Evolutionary conservation across 1,140 invertebrate species (phyloP), one percentile per base, ranked within the genome.

Genomic region (Lordiphosa stackelbergi): DNA sequence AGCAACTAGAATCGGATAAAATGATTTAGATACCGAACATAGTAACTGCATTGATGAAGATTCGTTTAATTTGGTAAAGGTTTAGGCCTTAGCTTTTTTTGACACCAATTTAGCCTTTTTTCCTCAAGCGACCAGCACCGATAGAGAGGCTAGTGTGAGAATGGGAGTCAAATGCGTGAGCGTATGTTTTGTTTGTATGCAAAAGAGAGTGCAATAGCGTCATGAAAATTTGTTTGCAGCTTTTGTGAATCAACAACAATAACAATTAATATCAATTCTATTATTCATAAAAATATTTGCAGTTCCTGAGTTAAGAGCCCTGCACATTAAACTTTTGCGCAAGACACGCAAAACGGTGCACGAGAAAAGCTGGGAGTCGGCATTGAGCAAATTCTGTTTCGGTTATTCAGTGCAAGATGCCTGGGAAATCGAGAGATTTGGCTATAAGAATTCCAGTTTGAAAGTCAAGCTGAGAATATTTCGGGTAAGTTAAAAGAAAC

Each of bases 361-460:
- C 63, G 91, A 92, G 63, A 96, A 97, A 71, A 93, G 94, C 89
- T 98, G 97, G 97, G 96, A 98, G 87, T 93, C 91, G 81, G 92
- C 92, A 54, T 87, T 98, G 55, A 93, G 95, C 45, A 97, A 97
- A 89, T 97, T 98, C 89, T 96, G 95, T 89, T 94, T 97, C 83
- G 92, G 92, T 35, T 97, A 96, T 86, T 88, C 90, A 22, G 92
- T 93, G 64, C 94, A 96, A 83, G 97, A 98, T 91, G 96, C 94
- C 55, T 98, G 96, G 96, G 96, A 98, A 90, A 90, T 99, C 42
- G 97, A 98, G 88, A 91, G 95, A 62, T 97, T 97, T 91, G 97
- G 97, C 35, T 99, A 98, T 88, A 96, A 96, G 86, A 96, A 97
- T 89, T 92, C 95, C 62, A 94, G 94, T 72, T 89, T 96, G 38